These are phyloP conservation scores for Chaetura pelagica DNA, from an alignment of 2,113 vertebrate species.

Conservation along the genomic window DNA sequence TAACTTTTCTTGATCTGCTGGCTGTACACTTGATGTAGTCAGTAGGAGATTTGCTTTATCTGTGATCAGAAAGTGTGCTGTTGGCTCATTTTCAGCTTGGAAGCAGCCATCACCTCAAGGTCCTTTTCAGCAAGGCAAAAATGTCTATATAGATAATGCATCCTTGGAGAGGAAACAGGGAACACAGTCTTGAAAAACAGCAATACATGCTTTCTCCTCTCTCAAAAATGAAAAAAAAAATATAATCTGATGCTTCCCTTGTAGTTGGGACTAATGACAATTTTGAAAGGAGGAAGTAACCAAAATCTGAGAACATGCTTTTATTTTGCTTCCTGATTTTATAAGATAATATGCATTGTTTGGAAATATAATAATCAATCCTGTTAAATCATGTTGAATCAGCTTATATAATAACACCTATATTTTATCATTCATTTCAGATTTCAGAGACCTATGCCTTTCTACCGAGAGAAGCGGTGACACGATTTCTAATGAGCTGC, in stretches of 20 bases:
- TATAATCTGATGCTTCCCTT: neutral
- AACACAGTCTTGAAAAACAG: neutral
- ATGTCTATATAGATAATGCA: neutral
- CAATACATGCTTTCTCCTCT: neutral
- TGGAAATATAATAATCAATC: constrained; percentile 66
- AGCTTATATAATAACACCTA: constrained; percentile 58
- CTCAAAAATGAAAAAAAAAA: neutral
- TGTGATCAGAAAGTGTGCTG: neutral
- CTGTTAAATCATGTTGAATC: constrained; percentile 65
- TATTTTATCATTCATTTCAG: constrained; percentile 81
- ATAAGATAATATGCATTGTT: constrained; percentile 65
- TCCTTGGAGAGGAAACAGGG: neutral
- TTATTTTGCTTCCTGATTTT: constrained; percentile 72
- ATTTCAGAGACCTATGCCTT: constrained; percentile 91
- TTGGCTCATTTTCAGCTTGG: constrained; percentile 8
- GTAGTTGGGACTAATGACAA: neutral
- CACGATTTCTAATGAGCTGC: constrained; percentile 89
- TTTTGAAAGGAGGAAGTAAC: neutral
- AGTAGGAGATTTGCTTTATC: neutral
- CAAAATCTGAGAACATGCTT: constrained; percentile 61
- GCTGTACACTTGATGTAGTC: neutral
- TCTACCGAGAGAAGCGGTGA: constrained; percentile 88
- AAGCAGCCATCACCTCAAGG: neutral
- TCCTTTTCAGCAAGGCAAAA: neutral
- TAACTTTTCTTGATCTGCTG: neutral